These are phyloP conservation scores for Eupithecia subfuscata DNA, from an alignment of 2,888 invertebrate genomes.

Conservation along the genomic window DNA sequence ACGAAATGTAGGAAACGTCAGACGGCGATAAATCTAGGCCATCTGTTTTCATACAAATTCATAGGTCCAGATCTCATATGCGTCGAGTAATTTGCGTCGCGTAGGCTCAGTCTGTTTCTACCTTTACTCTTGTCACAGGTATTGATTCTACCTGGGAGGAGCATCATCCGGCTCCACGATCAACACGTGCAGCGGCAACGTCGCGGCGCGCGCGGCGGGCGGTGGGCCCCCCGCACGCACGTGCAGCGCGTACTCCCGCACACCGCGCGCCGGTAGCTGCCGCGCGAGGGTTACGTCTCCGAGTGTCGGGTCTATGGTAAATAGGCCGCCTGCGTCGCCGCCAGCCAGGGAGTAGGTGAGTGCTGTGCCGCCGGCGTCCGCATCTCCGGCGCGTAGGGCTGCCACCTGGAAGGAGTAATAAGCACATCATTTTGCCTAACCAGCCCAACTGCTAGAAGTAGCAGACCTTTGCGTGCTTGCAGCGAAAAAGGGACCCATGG, in stretches of 20 bases:
- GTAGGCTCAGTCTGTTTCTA: too few relatives aligned
- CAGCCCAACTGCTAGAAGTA: too few relatives aligned
- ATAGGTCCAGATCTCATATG: too few relatives aligned
- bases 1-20: too few relatives aligned
- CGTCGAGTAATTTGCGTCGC: too few relatives aligned
- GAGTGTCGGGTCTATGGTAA: conserved; percentile 90
- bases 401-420: conserved; percentile 70
- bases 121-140: neutral
- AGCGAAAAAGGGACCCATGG: too few relatives aligned
- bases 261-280: conserved; percentile 87
- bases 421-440: neutral
- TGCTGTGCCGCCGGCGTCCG: conserved; percentile 85
- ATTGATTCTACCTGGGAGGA: conserved; percentile 85
- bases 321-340: conserved; percentile 93
- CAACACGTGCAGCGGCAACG: conserved; percentile 93
- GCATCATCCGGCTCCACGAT: conserved; percentile 95
- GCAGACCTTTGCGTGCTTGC: too few relatives aligned
- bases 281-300: conserved; percentile 91
- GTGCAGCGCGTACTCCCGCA: conserved; percentile 92
- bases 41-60: too few relatives aligned
- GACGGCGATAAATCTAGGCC: too few relatives aligned
- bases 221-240: conserved; percentile 93
- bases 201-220: conserved; percentile 84
- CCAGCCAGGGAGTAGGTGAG: conserved; percentile 94
- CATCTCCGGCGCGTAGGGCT: conserved; percentile 90